Evolutionary conservation across 2,888 invertebrate genomes (phyloP).

Genomic region (Torymus texanus): DNA sequence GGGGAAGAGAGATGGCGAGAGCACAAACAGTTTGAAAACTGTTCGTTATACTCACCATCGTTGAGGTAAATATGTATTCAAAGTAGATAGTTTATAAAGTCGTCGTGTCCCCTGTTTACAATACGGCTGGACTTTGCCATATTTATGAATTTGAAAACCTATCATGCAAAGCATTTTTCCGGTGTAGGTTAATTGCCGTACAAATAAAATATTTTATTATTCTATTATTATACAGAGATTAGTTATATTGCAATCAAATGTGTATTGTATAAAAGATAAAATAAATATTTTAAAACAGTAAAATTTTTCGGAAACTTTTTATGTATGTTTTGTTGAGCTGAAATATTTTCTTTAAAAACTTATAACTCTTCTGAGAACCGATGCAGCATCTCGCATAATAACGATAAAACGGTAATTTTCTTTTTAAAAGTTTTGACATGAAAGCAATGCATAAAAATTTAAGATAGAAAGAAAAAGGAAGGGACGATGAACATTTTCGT

Average conservation of each 20-base stretch:
- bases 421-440: slow-evolving; percentile 22
- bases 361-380: background rate
- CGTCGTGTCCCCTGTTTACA: background rate
- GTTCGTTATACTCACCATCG: too few species aligned
- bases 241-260: too few species aligned
- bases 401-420: background rate
- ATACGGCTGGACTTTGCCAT: background rate
- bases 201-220: too few species aligned
- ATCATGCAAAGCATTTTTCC: too few species aligned
- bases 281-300: too few species aligned
- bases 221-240: too few species aligned
- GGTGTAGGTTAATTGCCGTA: too few species aligned
- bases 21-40: too few species aligned
- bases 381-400: background rate
- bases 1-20: too few species aligned
- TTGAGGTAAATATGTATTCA: background rate
- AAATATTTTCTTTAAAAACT: background rate
- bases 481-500: slow-evolving; percentile 10
- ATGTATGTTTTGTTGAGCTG: background rate
- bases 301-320: too few species aligned
- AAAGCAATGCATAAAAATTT: slow-evolving; percentile 1
- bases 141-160: too few species aligned
- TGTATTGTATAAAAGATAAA: too few species aligned
- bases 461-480: slow-evolving; percentile 13
- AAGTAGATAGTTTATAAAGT: background rate